Percentiles rank a stretch among this genome's conserved stretches.
Evolutionary conservation across 1,140 invertebrate genomes (phyloP).

Genomic region (Aradophagus sp.): DNA sequence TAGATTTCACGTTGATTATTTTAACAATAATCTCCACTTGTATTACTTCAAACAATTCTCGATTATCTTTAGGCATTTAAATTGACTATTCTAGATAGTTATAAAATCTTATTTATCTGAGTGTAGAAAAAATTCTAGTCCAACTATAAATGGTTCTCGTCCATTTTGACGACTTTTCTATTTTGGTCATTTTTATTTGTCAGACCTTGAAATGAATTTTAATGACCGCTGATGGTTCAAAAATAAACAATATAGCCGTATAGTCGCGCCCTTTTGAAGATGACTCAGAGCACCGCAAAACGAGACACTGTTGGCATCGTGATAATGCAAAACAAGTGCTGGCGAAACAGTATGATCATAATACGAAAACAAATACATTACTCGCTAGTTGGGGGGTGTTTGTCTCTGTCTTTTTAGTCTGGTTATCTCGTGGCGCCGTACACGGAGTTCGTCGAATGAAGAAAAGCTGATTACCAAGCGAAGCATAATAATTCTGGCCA

Average conservation of each 20-base stretch:
- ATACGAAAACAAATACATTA: conserved; percentile 38
- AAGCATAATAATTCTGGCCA: conserved; percentile 23
- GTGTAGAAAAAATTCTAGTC: too few species aligned
- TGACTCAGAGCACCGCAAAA: conserved; percentile 1
- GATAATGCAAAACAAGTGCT: conserved; percentile 30
- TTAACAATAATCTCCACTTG: too few species aligned
- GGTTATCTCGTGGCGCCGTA: conserved; percentile 11
- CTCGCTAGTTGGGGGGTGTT: conserved; percentile 3
- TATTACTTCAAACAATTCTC: too few species aligned
- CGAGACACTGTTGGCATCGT: neutral
- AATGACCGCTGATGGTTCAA: conserved; percentile 11
- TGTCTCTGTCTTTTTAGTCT: conserved; percentile 3
- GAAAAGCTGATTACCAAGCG: conserved; percentile 60
- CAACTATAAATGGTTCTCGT: too few species aligned
- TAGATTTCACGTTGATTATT: too few species aligned
- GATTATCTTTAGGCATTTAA: too few species aligned
- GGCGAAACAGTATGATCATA: conserved; percentile 24
- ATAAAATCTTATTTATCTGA: too few species aligned
- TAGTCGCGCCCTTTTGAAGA: conserved; percentile 11
- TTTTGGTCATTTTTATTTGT: too few species aligned
- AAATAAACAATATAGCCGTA: conserved; percentile 24
- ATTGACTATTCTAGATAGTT: too few species aligned
- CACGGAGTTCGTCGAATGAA: conserved; percentile 4
- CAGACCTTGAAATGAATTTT: too few species aligned
- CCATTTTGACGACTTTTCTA: too few species aligned